Conservation (phyloP, 2,888 invertebrate genomes). For the Drosophila stalkeri region DNA sequence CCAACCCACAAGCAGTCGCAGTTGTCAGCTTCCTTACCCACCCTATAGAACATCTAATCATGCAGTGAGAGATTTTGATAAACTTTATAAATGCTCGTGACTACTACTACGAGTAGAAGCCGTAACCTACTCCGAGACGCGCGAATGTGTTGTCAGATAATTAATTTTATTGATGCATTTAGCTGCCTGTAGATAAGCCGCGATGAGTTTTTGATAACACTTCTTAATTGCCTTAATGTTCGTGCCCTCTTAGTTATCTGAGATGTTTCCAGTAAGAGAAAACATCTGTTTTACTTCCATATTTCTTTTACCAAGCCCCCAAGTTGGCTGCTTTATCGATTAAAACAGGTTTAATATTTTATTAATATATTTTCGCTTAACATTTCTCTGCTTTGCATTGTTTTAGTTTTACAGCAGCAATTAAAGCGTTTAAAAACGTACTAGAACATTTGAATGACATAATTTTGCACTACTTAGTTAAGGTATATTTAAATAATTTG, state of each 20-base stretch:
- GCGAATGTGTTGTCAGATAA: constrained; percentile 51
- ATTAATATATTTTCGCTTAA: constrained; percentile 21
- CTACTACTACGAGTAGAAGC: constrained; percentile 11
- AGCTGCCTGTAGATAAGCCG: constrained; percentile 66
- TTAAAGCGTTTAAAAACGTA: constrained; percentile 22
- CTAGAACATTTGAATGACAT: constrained; percentile 20
- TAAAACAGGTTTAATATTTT: constrained; percentile 6
- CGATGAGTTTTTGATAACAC: constrained; percentile 51
- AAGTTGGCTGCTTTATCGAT: background rate
- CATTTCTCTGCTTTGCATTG: constrained; percentile 17
- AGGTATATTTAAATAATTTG: constrained; percentile 26
- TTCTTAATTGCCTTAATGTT: constrained; percentile 18
- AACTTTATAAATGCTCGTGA: constrained; percentile 25
- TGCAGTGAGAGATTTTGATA: constrained; percentile 13
- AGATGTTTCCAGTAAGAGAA: constrained; percentile 12
- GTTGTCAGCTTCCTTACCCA: constrained; percentile 12
- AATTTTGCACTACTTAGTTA: constrained; percentile 39
- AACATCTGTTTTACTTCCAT: background rate
- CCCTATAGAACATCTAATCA: constrained; percentile 22
- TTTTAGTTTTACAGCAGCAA: constrained; percentile 13
- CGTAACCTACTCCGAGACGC: constrained; percentile 1
- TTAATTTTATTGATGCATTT: constrained; percentile 71
- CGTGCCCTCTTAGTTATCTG: constrained; percentile 21
- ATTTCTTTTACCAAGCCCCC: background rate
- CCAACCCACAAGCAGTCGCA: background rate